These are phyloP conservation scores for Altica lythri DNA, from an alignment of 2,888 invertebrate genomes.

Conservation along the genomic window DNA sequence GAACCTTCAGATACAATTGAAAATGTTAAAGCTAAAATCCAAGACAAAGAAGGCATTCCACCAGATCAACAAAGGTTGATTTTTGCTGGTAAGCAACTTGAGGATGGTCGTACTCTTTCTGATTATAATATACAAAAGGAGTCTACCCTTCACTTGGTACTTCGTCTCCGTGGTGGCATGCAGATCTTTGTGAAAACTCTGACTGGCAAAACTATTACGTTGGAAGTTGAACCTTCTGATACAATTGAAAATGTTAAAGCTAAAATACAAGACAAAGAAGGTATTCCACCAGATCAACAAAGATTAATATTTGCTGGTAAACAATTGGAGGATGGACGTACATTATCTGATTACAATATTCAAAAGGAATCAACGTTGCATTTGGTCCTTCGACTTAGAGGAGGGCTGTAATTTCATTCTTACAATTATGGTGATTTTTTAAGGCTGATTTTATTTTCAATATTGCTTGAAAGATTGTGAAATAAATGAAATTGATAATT, in stretches of 20 bases:
- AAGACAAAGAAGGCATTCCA: conserved; percentile 63
- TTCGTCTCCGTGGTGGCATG: conserved; percentile 62
- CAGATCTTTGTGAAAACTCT: conserved; percentile 64
- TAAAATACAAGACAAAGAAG: conserved; percentile 64
- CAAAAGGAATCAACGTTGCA: conserved; percentile 57
- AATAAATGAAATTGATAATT: conserved; percentile 6
- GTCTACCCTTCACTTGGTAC: conserved; percentile 62
- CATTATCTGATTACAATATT: conserved; percentile 68
- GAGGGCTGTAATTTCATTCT: conserved; percentile 8
- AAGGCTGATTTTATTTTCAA: conserved; percentile 15
- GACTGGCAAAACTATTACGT: conserved; percentile 63
- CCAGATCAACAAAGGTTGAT: conserved; percentile 67
- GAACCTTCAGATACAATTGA: conserved; percentile 70
- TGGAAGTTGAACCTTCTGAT: conserved; percentile 66
- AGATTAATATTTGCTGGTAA: conserved; percentile 70
- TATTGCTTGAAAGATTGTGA: conserved; percentile 2
- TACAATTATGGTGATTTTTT: conserved; percentile 5
- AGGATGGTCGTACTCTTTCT: conserved; percentile 70
- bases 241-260: conserved; percentile 69
- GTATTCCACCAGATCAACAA: conserved; percentile 65
- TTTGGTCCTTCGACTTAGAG: conserved; percentile 16
- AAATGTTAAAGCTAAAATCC: conserved; percentile 67
- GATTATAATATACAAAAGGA: conserved; percentile 72
- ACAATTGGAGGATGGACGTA: conserved; percentile 71
- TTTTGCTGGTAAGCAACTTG: conserved; percentile 71